Evolutionary conservation across 2,797 vertebrate species (phyloP).

Genomic region (Arnoldichthys spilopterus): DNA sequence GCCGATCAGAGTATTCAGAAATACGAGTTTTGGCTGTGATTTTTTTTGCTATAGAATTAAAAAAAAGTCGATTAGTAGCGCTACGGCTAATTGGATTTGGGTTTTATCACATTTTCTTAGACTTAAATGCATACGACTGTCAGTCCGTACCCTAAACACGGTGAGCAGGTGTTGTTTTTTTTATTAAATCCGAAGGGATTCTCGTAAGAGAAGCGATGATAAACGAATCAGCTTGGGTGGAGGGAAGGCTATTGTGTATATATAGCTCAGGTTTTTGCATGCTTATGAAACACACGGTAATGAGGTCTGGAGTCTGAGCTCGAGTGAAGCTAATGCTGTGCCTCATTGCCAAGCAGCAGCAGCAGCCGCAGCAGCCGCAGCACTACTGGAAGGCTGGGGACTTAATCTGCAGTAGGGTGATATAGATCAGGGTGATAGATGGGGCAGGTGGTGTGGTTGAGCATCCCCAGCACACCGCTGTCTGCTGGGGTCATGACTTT

Average conservation of each 20-base stretch:
- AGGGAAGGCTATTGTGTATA: neutral
- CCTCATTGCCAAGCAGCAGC: conserved; percentile 19
- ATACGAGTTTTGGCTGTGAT: no score
- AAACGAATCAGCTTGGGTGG: neutral
- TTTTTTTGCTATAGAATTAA: no score
- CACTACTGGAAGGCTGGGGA: conserved; percentile 54
- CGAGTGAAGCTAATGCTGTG: conserved; percentile 16
- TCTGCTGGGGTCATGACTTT: conserved; percentile 67
- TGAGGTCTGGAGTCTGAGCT: conserved; percentile 6
- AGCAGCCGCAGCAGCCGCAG: conserved; percentile 10
- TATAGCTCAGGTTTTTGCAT: neutral
- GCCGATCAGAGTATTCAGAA: no score
- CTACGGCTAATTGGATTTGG: no score
- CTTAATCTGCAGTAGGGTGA: conserved; percentile 73
- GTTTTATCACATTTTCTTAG: no score
- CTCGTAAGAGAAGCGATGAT: neutral
- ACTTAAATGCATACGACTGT: no score
- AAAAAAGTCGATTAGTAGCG: no score
- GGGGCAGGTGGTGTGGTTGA: conserved; percentile 67
- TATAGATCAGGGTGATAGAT: conserved; percentile 77
- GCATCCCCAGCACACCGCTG: conserved; percentile 71
- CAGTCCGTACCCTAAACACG: neutral
- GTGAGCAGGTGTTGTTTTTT: neutral
- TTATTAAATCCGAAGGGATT: neutral
- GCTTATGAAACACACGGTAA: conserved; percentile 2